phyloP scores from a whole-genome alignment of 2,888 invertebrate genomes.

The Drosophila mercatorum region DNA sequence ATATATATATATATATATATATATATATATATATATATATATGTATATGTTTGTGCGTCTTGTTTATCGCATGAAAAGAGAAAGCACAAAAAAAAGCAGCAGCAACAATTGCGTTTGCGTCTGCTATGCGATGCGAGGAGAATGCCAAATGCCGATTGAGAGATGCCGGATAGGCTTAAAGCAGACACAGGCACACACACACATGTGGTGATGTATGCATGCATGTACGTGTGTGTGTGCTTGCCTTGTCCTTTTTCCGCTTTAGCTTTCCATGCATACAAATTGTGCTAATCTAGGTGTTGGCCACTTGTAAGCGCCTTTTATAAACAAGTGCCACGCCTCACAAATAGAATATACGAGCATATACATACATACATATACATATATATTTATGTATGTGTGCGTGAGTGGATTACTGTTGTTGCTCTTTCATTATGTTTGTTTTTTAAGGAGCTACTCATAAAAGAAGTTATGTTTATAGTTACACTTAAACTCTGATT shows the following conservation, averaged over 20 bases:
- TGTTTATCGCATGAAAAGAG: conserved; percentile 54
- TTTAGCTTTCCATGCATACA: conserved; percentile 13
- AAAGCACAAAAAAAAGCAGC: conserved; percentile 44
- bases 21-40: no score
- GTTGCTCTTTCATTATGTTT: not conserved
- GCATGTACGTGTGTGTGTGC: conserved; percentile 2
- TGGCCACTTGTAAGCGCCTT: conserved; percentile 48
- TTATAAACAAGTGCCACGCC: conserved; percentile 48
- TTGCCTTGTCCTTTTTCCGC: conserved; percentile 25
- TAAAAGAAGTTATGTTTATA: not conserved
- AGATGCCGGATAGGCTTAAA: conserved; percentile 51
- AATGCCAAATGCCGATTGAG: conserved; percentile 57
- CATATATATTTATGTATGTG: not conserved
- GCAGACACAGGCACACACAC: conserved; percentile 1
- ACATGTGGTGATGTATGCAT: not conserved
- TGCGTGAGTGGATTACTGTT: conserved; percentile 1
- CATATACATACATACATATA: not conserved
- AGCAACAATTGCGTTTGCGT: conserved; percentile 36
- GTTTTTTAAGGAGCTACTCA: not conserved
- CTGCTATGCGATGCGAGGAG: conserved; percentile 44
- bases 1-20: no score
- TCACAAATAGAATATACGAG: conserved; percentile 12
- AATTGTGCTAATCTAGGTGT: conserved; percentile 34
- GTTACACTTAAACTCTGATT: not conserved
- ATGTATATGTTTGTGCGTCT: conserved; percentile 3